Evolutionary conservation across 2,888 invertebrate species (phyloP).

Genomic region (Diachrysia chrysitis): DNA sequence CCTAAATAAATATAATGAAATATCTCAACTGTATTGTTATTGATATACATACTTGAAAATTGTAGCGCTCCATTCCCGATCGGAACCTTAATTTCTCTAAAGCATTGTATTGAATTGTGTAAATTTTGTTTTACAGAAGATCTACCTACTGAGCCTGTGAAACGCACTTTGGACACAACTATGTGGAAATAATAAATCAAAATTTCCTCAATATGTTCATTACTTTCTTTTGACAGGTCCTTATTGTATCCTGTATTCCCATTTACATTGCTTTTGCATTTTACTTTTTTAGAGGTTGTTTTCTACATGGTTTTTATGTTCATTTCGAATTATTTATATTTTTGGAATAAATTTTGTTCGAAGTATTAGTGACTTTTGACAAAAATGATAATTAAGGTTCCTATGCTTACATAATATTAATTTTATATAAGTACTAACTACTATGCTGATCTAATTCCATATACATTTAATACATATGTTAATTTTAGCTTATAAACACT

Average conservation of each 20-base stretch:
- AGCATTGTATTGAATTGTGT: slow-evolving; percentile 81
- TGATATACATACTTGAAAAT: slow-evolving; percentile 73
- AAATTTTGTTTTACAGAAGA: slow-evolving; percentile 88
- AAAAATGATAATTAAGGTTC: slow-evolving; percentile 87
- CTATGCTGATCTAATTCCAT: slow-evolving; percentile 46
- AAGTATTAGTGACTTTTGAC: slow-evolving; percentile 82
- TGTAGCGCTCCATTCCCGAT: slow-evolving; percentile 89
- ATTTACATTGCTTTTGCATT: slow-evolving; percentile 79
- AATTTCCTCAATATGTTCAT: slow-evolving; percentile 85
- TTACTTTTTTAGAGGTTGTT: slow-evolving; percentile 81
- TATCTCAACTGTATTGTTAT: slow-evolving; percentile 87
- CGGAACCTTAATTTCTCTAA: slow-evolving; percentile 86
- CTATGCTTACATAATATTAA: slow-evolving; percentile 66
- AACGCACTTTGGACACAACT: slow-evolving; percentile 88
- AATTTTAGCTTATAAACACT: slow-evolving; percentile 52
- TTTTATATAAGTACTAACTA: slow-evolving; percentile 39
- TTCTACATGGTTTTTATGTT: slow-evolving; percentile 88
- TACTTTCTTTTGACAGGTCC: slow-evolving; percentile 88
- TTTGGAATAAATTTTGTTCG: slow-evolving; percentile 88
- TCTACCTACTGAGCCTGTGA: slow-evolving; percentile 87
- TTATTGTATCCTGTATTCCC: slow-evolving; percentile 84
- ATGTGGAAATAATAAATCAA: slow-evolving; percentile 89
- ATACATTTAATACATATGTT: slow-evolving; percentile 45
- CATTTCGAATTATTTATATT: slow-evolving; percentile 87
- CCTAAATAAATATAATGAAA: slow-evolving; percentile 88